Evolutionary conservation across 2,888 invertebrate species (phyloP).

Genomic region (Trichopoda pennipes): DNA sequence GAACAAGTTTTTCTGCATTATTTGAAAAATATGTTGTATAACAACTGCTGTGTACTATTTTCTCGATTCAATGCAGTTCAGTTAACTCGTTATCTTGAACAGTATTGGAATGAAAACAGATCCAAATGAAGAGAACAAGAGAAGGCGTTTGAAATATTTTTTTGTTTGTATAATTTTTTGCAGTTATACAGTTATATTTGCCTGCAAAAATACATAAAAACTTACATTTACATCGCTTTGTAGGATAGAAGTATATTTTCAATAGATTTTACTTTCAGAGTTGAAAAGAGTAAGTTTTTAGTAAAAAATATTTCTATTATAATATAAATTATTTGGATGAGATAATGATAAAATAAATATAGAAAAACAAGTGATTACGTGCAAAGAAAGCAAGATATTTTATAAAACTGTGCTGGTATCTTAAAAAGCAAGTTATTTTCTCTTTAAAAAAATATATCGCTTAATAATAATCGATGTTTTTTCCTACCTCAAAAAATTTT

Average conservation of each 20-base stretch:
- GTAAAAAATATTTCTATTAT: neutral
- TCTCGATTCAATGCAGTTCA: conserved; percentile 7
- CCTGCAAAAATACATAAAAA: neutral
- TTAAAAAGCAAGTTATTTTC: too few species aligned
- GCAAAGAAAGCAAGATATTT: too few species aligned
- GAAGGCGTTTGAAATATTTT: conserved; percentile 27
- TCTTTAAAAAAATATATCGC: too few species aligned
- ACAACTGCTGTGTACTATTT: neutral
- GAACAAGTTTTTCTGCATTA: neutral
- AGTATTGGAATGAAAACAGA: conserved; percentile 2
- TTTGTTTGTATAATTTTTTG: conserved; percentile 40
- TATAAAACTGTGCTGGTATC: too few species aligned
- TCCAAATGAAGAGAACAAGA: neutral
- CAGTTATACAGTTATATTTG: neutral
- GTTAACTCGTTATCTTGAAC: conserved; percentile 7
- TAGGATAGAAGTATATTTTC: conserved; percentile 5
- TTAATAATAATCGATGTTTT: too few species aligned
- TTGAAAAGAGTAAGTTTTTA: neutral
- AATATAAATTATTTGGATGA: too few species aligned
- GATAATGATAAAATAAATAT: too few species aligned
- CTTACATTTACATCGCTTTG: neutral
- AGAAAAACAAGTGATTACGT: too few species aligned
- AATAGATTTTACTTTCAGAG: neutral
- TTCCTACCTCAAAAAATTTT: too few species aligned
- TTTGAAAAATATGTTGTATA: neutral